Evolutionary conservation across 2,888 invertebrate species (phyloP), one percentile per base, ranked within the genome.

Genomic region (Molanna angustata): DNA sequence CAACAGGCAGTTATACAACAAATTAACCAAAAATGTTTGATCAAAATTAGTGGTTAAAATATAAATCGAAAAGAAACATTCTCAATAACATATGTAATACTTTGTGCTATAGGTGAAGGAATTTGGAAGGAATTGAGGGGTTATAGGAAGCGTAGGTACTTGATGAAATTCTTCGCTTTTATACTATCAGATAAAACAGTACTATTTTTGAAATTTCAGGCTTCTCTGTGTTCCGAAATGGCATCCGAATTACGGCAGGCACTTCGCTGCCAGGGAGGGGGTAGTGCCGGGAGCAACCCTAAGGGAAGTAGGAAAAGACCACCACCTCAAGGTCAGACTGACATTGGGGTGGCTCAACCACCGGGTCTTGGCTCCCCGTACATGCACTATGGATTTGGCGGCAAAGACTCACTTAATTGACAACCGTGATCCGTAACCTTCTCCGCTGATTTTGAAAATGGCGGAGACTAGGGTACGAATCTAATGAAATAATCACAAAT

Each of bases 171-270:
- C n/a, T n/a, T n/a, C n/a, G n/a, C n/a, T n/a, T n/a, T n/a, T n/a
- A n/a, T n/a, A n/a, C n/a, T n/a, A n/a, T n/a, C n/a, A n/a, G n/a
- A n/a, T n/a, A n/a, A n/a, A n/a, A n/a, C n/a, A n/a, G n/a, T n/a
- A n/a, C n/a, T 4, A 7, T 6, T 43, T 43, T 22, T 14, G 3
- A 16, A 16, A 19, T 66, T 70, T 57, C 76, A 87, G 86, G 82
- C 82, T 58, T 84, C 86, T 51, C 76, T 86, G 62, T 85, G 85
- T 70, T 80, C 83, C 62, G 86, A 86, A 74, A 85, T 87, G 84
- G 82, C 83, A 56, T 80, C 82, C 56, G 87, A 88, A 69, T 75
- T 86, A 61, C 80, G 83, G 61, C 83, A 83, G 62, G 85, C 84
- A 56, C 69, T 87, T 63, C 82, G 84, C 66, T 85, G 85, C 64